Evolutionary conservation across 2,888 invertebrate genomes (phyloP).

Genomic region (Netelia melanura): DNA sequence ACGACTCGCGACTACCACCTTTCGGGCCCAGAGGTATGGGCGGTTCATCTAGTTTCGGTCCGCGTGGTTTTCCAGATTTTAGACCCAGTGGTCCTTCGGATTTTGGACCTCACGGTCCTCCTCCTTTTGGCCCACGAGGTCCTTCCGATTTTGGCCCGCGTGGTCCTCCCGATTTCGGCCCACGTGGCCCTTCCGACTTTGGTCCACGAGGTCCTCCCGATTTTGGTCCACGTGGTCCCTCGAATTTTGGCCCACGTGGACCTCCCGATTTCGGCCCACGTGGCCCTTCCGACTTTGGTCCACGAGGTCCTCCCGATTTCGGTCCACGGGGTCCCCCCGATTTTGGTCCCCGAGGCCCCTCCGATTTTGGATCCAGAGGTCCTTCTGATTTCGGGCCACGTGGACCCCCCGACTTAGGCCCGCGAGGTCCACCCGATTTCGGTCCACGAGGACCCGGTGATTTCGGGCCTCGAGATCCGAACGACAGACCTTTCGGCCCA

Average conservation of each 20-base stretch:
- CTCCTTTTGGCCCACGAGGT: too few relatives aligned
- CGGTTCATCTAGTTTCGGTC: conserved; percentile 42
- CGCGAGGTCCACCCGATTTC: conserved; percentile 56
- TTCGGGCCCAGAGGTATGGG: conserved; percentile 57
- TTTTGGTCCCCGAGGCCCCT: conserved; percentile 67
- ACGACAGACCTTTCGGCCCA: conserved; percentile 43
- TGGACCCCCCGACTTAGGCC: conserved; percentile 33
- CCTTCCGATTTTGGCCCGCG: not conserved
- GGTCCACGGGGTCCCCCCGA: conserved; percentile 6
- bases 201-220: conserved; percentile 24
- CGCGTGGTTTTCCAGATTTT: conserved; percentile 36
- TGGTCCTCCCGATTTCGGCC: conserved; percentile 27
- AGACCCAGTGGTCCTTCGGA: conserved; percentile 26
- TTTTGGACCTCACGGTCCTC: conserved; percentile 38
- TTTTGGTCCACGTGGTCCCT: conserved; percentile 25
- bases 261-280: conserved; percentile 12
- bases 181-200: conserved; percentile 48
- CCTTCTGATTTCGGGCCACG: conserved; percentile 21
- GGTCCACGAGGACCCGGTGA: conserved; percentile 33
- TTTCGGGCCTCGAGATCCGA: conserved; percentile 55
- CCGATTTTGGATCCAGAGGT: conserved; percentile 49
- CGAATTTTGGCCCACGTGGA: conserved; percentile 4
- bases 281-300: conserved; percentile 42
- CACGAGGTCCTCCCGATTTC: conserved; percentile 63
- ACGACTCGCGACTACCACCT: conserved; percentile 54